Evolutionary conservation across 2,797 vertebrate genomes (phyloP), one percentile per base, ranked within the genome.

Genomic region (Antrozous pallidus): DNA sequence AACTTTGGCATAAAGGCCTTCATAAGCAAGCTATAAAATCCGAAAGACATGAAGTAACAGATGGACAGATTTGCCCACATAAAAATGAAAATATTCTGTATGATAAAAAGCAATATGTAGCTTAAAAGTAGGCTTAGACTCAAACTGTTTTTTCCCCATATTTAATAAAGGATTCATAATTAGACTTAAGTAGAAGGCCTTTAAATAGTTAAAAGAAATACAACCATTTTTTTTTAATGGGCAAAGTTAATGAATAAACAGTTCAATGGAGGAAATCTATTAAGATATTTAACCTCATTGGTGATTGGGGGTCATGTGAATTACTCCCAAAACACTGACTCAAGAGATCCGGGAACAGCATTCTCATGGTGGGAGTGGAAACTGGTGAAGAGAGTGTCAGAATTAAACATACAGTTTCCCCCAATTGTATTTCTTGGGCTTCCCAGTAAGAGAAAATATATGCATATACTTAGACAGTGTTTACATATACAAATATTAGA

Each of bases 21-120:
- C 40, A 67, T 80, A 90, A 80, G 22, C 36, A 61, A 86, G 33
- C 79, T 81, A 81, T 63, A 87, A 86, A 80, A 86, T 75, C 51
- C 69, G 82, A 95, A 95, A 90, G 87, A 75, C 33, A 36, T 22
- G 42, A 86, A 86, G 67, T 61, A 90, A 95, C 86, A 93, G 94
- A 95, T 93, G 94, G 67, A 93, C 69, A 93, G 49, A 95, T 81
- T 95, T 93, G 58, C 87, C 94, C 86, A 93, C 81, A 69, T 93
- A 16, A 90, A 93, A 90, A 90, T 75, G 5, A 78, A 45, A 93
- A 81, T 85, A 70, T 78, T 91, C 77, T 69, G 58, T 70, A 61
- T 93, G 47, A 81, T 79, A 93, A 93, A 84, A 89, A 92, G 67
- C 56, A 92, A 67, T 47, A 84, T 73, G 67, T 63, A 70, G 71